phyloP scores from a whole-genome alignment of 2,888 invertebrate species.

The Macaria liturata region DNA sequence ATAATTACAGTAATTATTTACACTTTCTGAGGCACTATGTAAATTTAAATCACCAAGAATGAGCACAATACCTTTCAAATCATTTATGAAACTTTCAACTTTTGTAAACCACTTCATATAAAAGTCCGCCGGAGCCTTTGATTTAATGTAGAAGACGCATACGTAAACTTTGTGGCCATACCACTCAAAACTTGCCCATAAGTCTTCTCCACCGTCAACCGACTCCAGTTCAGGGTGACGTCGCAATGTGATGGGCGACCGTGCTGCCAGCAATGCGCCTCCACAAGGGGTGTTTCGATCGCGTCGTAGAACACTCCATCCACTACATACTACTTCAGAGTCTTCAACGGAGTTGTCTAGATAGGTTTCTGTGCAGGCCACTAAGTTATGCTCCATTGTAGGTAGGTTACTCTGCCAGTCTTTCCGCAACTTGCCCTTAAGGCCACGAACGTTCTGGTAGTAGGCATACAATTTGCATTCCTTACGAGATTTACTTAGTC shows the following conservation, averaged over 20 bases:
- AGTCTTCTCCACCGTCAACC: not conserved
- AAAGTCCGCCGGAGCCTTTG: not conserved
- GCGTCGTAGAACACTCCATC: not conserved
- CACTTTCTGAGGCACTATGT: not conserved
- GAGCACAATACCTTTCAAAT: not conserved
- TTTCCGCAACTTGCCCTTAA: not conserved
- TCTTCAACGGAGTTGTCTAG: not conserved
- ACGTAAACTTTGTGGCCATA: not conserved
- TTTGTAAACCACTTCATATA: not conserved
- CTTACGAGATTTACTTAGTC: not conserved
- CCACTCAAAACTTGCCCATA: not conserved
- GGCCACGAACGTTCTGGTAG: conserved; percentile 1
- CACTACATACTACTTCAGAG: not conserved
- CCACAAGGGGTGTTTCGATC: not conserved
- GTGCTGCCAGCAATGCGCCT: not conserved
- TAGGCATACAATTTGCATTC: not conserved
- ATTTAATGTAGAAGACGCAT: not conserved
- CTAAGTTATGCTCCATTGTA: not conserved
- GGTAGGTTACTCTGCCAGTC: not conserved
- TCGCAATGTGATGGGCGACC: not conserved
- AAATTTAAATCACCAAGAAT: not conserved
- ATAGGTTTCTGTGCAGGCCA: not conserved
- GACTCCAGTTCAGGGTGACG: not conserved
- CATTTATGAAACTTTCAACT: not conserved
- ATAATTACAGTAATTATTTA: not conserved